Conservation (phyloP, 1,140 invertebrate species). For the Odontomachus brunneus region DNA sequence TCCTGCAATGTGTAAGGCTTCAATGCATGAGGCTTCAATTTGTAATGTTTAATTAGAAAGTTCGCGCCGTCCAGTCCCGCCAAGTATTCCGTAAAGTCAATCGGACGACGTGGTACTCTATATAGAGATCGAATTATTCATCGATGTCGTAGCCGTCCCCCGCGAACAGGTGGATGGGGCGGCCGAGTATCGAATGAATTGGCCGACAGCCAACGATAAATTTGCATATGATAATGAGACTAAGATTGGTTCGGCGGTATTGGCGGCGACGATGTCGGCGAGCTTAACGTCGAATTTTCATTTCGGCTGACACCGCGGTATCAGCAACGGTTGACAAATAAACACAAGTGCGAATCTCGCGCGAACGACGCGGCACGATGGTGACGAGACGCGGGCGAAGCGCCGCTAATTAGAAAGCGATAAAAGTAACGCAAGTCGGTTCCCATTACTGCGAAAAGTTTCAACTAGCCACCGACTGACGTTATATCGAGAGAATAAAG, state of each 20-base stretch:
- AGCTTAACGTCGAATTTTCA: not conserved
- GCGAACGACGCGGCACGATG: too few relatives aligned
- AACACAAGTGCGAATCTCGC: too few relatives aligned
- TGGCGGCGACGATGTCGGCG: not conserved
- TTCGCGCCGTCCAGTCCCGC: not conserved
- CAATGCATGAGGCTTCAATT: constrained; percentile 9
- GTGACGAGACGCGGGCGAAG: not conserved
- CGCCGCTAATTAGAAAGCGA: constrained; percentile 31
- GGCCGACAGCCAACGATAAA: constrained; percentile 23
- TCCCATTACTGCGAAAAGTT: constrained; percentile 35
- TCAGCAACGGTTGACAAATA: too few relatives aligned
- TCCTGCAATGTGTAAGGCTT: too few relatives aligned
- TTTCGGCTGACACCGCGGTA: too few relatives aligned
- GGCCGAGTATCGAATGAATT: constrained; percentile 27
- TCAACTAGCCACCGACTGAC: constrained; percentile 29
- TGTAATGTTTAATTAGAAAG: constrained; percentile 27
- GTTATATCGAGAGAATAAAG: constrained; percentile 55
- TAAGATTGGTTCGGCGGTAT: constrained; percentile 8
- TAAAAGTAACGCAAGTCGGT: constrained; percentile 40
- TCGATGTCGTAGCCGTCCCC: not conserved
- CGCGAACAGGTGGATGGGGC: not conserved
- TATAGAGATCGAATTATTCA: constrained; percentile 19
- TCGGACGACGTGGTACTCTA: constrained; percentile 1
- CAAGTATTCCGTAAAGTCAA: constrained; percentile 19
- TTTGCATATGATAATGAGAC: constrained; percentile 50